A percentile compares a stretch with the other conserved stretches of the same genome.
Evolutionary conservation across 2,797 vertebrate genomes (phyloP).

Genomic region (Discoglossus pictus): DNA sequence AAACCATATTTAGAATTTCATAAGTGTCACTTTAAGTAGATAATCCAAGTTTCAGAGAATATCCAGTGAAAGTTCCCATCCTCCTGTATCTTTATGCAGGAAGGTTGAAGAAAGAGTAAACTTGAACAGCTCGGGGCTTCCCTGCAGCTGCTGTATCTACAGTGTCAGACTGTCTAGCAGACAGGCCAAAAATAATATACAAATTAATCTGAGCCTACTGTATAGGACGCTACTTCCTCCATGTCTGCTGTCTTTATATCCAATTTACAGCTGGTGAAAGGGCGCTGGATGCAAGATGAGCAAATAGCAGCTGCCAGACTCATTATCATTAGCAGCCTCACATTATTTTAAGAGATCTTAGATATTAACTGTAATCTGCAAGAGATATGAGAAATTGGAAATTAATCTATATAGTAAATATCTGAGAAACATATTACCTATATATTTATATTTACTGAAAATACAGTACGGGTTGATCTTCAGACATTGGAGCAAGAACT

Average conservation of each 20-base stretch:
- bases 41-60: too few species aligned
- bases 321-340: slow-evolving; percentile 12
- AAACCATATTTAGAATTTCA: too few species aligned
- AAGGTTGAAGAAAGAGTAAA: slow-evolving; percentile 6
- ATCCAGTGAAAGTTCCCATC: background rate
- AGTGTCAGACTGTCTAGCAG: slow-evolving; percentile 36
- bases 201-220: slow-evolving; percentile 26
- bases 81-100: background rate
- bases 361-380: too few species aligned
- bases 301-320: slow-evolving; percentile 13
- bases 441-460: too few species aligned
- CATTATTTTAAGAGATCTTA: too few species aligned
- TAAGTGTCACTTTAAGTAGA: too few species aligned
- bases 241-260: background rate
- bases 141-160: slow-evolving; percentile 10
- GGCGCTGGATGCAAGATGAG: background rate
- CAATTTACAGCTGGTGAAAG: slow-evolving; percentile 23
- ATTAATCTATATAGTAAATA: too few species aligned
- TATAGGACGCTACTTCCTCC: too few species aligned
- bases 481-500: too few species aligned
- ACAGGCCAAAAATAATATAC: slow-evolving; percentile 32
- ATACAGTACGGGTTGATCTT: too few species aligned
- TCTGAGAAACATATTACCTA: too few species aligned
- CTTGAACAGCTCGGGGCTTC: slow-evolving; percentile 7
- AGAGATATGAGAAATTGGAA: too few species aligned